phyloP scores from a whole-genome alignment of 2,888 invertebrate species.

The Fissipunctia ypsillon region DNA sequence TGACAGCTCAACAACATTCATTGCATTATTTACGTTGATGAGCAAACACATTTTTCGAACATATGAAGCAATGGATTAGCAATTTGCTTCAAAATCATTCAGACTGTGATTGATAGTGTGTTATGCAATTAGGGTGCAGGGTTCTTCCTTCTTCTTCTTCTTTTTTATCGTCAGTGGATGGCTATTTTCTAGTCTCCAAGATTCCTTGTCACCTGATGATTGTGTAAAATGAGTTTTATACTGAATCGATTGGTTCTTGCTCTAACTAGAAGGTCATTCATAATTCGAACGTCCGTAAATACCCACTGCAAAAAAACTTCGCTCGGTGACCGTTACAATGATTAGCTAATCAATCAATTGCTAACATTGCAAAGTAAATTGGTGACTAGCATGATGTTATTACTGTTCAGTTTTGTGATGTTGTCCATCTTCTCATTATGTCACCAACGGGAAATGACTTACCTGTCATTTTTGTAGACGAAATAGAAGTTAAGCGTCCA shows the following conservation, averaged over 20 bases:
- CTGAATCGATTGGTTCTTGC: conserved; percentile 16
- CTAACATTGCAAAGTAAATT: conserved; percentile 49
- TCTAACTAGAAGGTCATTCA: conserved; percentile 54
- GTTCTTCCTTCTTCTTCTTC: background rate
- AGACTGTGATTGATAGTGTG: no score
- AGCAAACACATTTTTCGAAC: no score
- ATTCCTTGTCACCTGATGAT: background rate
- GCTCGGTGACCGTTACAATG: conserved; percentile 42
- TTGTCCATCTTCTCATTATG: conserved; percentile 25
- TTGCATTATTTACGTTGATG: no score
- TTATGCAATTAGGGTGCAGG: no score
- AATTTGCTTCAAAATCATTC: no score
- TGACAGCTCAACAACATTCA: no score
- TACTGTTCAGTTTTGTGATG: conserved; percentile 30
- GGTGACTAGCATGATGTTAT: conserved; percentile 34
- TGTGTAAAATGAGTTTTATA: background rate
- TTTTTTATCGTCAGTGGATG: background rate
- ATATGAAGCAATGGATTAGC: no score
- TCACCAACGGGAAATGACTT: conserved; percentile 5
- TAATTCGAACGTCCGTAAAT: conserved; percentile 41
- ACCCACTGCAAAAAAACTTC: conserved; percentile 41
- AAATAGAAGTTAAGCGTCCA: no score
- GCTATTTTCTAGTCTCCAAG: background rate
- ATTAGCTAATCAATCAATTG: conserved; percentile 60
- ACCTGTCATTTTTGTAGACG: no score